Evolutionary conservation across 2,888 invertebrate species (phyloP), one percentile per base, ranked within the genome.

Genomic region (Chaetogeoica ovagalla): DNA sequence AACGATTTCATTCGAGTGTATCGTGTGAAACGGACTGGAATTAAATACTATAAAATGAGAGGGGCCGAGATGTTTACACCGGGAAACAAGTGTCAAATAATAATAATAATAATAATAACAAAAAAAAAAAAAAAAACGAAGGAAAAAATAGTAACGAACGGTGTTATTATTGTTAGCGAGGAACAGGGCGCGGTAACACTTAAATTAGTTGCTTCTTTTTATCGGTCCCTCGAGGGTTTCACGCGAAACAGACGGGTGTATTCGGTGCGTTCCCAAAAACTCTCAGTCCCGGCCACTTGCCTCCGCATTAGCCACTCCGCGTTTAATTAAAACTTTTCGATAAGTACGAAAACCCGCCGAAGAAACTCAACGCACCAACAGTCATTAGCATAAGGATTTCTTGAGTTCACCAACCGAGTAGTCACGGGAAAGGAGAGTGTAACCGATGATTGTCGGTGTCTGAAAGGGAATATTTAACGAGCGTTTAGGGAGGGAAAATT

Each of bases 281-380:
- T 62, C 69, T 69, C n/a, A 52, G 77, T 77, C 62, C 62, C 79
- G 79, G 63, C 79, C 79, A 70, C 79, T 71, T 71, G 70, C 79
- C 79, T 55, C 62, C 77, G 69, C 70, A 77, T 77, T 77, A 77
- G 77, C 70, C 48, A 52, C 68, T 69, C 70, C 23, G 71, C 57
- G 79, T 79, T 79, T 79, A 79, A 79, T 79, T 79, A 79, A 79
- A 79, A 79, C 79, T 79, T 79, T 79, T 70, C 63, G 79, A 79
- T 79, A 79, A 79, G 79, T 79, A 71, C 71, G 63, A 77, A 70
- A 77, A 77, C 60, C 77, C 71, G 15, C 63, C n/a, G 30, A 30
- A 30, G 55, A 71, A 71, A 71, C 79, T 71, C 79, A 43, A 63
- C 63, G 70, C 57, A 62, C 70, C 71, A 63, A 30, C 55, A 71